A percentile compares a stretch with the other conserved stretches of the same genome.
Conservation (phyloP, 2,888 invertebrate species). For the Taphrorychus bicolor region DNA sequence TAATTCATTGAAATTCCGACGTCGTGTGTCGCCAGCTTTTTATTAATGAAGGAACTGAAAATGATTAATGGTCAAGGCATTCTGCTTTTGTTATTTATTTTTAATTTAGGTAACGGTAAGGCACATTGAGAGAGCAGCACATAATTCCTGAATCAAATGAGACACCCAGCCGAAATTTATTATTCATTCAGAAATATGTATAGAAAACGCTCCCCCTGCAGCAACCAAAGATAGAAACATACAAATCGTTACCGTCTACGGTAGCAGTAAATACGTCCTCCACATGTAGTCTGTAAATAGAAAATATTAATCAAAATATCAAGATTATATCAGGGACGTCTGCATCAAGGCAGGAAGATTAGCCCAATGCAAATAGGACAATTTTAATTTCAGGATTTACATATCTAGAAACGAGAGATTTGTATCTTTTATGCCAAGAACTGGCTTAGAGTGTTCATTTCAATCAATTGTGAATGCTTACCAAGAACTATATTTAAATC, state of each 20-base stretch:
- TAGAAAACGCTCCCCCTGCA: no score
- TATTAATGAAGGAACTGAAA: conserved; percentile 10
- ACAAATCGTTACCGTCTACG: neutral
- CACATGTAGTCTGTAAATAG: neutral
- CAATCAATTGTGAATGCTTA: no score
- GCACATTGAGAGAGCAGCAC: no score
- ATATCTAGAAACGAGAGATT: neutral
- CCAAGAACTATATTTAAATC: no score
- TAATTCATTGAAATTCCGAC: conserved; percentile 16
- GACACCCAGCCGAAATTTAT: no score
- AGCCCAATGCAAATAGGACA: neutral
- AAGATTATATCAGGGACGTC: neutral
- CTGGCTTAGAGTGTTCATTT: no score
- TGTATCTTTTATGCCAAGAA: no score
- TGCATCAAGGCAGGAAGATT: neutral
- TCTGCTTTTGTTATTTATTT: neutral
- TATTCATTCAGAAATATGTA: neutral
- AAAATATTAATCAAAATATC: neutral
- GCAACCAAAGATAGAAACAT: no score
- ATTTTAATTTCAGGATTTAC: neutral
- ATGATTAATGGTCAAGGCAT: neutral
- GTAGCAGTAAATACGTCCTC: neutral
- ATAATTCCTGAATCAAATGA: no score
- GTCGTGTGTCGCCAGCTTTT: conserved; percentile 11
- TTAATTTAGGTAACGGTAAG: neutral